Percentiles rank a stretch among this genome's conserved stretches.
These are phyloP conservation scores for Lepus townsendii DNA, from an alignment of 2,797 vertebrate species.

Conservation along the genomic window DNA sequence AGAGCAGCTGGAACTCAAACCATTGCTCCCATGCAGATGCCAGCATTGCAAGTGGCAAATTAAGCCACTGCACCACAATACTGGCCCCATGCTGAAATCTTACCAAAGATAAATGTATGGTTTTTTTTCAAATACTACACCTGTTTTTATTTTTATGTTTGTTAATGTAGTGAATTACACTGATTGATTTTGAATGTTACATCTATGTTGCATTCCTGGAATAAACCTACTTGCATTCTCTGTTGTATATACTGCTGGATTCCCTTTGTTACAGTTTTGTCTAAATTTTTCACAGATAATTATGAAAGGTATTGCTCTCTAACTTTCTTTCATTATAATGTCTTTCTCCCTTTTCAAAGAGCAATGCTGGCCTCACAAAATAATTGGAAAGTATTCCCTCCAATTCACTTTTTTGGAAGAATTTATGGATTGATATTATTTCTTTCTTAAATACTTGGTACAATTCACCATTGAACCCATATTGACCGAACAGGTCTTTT, in stretches of 20 bases:
- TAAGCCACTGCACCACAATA: too few species aligned
- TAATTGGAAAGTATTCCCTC: too few species aligned
- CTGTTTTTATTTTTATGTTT: background rate
- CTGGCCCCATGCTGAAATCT: background rate
- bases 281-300: background rate
- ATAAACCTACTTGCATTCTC: background rate
- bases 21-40: too few species aligned
- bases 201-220: background rate
- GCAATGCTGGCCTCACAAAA: too few species aligned
- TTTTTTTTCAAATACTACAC: background rate
- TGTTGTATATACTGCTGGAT: background rate
- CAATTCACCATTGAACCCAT: too few species aligned
- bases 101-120: background rate
- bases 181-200: background rate
- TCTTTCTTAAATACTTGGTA: too few species aligned
- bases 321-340: background rate
- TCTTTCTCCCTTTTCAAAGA: background rate
- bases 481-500: too few species aligned
- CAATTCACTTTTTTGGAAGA: background rate
- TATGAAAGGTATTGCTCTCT: background rate
- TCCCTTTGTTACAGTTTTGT: background rate
- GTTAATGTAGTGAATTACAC: too few species aligned
- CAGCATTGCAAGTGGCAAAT: too few species aligned
- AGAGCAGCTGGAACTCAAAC: too few species aligned
- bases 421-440: too few species aligned